Evolutionary conservation across 2,797 vertebrate genomes (phyloP), one percentile per base, ranked within the genome.

Genomic region (Artibeus lituratus): DNA sequence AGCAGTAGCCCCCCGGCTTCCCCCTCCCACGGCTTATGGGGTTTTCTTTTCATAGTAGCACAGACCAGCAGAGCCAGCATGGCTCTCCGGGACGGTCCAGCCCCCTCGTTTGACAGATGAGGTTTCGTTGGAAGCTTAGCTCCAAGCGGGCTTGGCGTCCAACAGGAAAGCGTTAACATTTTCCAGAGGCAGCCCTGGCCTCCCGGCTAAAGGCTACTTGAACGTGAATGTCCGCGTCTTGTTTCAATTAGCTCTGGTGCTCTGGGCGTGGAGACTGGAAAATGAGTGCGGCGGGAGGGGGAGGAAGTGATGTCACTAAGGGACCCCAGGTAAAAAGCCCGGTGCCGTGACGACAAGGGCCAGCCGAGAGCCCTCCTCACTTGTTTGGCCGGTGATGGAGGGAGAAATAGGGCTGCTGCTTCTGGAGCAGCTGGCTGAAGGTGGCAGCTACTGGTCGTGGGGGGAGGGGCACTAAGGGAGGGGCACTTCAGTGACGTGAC

Each of bases 161-260:
- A 94, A 73, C 96, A 98, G 98, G 98, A 98, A 98, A 98, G 97
- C 1, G 0, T 95, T 98, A 98, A 98, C 94, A 96, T 98, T 98
- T 98, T 98, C 98, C 98, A 98, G 91, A 96, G 96, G 92, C 59
- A 53, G 85, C 81, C 82, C 24, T 85, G 49, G 8, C 83, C 70
- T 82, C 93, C 35, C 51, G 1, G 91, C 92, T 84, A 96, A 92
- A 95, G 91, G 91, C 88, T 96, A 24, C 89, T 96, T 96, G 84
- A 94, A 86, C 90, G 74, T 44, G 35, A 92, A 95, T 94, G 93
- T 18, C 44, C 76, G 35, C 26, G n/a, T 81, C 93, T 95, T 95
- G 90, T 97, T 95, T 95, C 89, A 97, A 81, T 98, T 96, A 94
- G 88, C 91, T 87, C 44, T 69, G 72, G 80, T 18, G 94, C 78